These are phyloP conservation scores for Dione juno DNA, from an alignment of 2,888 invertebrate genomes.

Conservation along the genomic window DNA sequence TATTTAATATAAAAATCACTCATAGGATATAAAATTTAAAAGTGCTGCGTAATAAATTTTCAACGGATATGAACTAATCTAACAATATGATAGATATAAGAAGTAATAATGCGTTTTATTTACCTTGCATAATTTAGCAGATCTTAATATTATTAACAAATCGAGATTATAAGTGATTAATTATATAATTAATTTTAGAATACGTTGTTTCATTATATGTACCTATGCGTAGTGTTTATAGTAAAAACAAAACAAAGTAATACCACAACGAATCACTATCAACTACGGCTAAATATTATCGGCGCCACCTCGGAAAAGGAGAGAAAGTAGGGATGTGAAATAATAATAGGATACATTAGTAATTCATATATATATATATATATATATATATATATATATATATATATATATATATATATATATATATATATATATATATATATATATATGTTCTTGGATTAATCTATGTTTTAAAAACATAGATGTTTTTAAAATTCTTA, in stretches of 20 bases:
- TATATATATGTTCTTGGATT: no score
- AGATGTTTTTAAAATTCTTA: no score
- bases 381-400: no score
- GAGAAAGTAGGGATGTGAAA: no score
- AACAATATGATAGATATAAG: conserved; percentile 14
- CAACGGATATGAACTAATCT: conserved; percentile 16
- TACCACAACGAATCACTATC: no score
- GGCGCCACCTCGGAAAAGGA: conserved; percentile 58
- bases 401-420: no score
- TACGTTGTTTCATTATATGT: conserved; percentile 21
- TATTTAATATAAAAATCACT: not conserved
- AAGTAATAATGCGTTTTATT: not conserved
- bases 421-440: no score
- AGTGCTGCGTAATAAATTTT: not conserved
- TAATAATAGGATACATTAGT: no score
- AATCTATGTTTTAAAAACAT: no score
- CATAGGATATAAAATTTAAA: not conserved
- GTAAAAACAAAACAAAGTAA: not conserved
- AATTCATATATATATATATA: no score
- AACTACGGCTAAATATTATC: conserved; percentile 57
- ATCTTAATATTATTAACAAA: conserved; percentile 14
- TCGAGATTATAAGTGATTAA: conserved; percentile 6
- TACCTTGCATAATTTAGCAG: conserved; percentile 1
- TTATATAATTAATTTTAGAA: conserved; percentile 19
- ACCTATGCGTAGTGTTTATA: not conserved